phyloP scores from a whole-genome alignment of 2,113 vertebrate genomes.

The Spizaetus ornatus region DNA sequence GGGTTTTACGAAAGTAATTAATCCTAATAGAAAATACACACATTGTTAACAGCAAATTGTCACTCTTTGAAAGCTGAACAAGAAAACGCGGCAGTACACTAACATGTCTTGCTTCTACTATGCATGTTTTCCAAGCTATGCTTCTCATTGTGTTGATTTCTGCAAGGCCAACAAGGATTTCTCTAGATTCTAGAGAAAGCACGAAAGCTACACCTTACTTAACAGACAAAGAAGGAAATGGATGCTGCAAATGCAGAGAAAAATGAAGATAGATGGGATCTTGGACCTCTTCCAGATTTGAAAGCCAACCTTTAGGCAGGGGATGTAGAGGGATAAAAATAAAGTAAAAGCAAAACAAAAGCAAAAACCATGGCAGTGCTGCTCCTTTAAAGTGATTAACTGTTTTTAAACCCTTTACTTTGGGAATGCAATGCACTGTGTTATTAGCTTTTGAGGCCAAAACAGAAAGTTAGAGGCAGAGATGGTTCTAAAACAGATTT shows the following conservation, averaged over 20 bases:
- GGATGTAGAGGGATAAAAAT: background rate
- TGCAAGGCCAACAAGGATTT: background rate
- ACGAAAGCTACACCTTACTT: background rate
- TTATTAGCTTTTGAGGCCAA: background rate
- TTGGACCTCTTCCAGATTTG: background rate
- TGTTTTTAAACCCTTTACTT: background rate
- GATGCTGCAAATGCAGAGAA: background rate
- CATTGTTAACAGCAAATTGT: background rate
- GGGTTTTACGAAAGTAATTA: background rate
- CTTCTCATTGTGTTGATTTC: background rate
- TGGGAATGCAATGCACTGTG: background rate
- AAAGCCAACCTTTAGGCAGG: background rate
- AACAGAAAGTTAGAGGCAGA: background rate
- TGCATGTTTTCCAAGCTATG: background rate
- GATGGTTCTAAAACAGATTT: background rate
- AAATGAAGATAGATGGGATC: background rate
- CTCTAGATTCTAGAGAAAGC: background rate
- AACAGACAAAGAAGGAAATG: background rate
- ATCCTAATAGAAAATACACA: background rate
- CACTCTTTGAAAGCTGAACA: background rate
- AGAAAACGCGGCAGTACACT: background rate
- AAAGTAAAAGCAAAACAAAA: background rate
- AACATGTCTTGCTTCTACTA: background rate
- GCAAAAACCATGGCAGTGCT: background rate
- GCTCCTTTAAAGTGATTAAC: slow-evolving; percentile 21